Evolutionary conservation across 2,888 invertebrate species (phyloP).

Genomic region (Hypsopygia costalis): DNA sequence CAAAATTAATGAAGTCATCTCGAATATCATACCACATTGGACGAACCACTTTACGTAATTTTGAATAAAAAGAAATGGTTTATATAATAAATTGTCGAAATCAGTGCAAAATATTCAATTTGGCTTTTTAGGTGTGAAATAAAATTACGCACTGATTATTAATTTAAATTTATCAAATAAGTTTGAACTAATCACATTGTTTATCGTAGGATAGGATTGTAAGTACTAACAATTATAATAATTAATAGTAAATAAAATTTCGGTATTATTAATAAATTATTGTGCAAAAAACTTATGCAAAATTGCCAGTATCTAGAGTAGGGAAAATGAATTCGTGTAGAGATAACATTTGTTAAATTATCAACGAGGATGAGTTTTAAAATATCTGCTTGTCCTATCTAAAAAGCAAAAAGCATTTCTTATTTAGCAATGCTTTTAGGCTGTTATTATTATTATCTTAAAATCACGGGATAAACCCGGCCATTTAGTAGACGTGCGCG

Average conservation of each 20-base stretch:
- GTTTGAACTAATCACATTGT: slow-evolving; percentile 32
- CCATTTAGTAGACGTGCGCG: too few relatives aligned
- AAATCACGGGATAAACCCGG: too few relatives aligned
- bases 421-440: too few relatives aligned
- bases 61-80: not conserved
- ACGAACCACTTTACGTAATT: too few relatives aligned
- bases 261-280: slow-evolving; percentile 22
- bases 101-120: slow-evolving; percentile 36
- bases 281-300: slow-evolving; percentile 3
- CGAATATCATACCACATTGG: too few relatives aligned
- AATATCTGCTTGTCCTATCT: too few relatives aligned
- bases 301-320: not conserved
- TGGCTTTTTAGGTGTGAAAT: slow-evolving; percentile 47
- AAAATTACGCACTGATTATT: slow-evolving; percentile 31
- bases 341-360: too few relatives aligned
- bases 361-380: too few relatives aligned
- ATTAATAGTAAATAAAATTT: slow-evolving; percentile 4
- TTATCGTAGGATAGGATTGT: slow-evolving; percentile 37
- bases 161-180: slow-evolving; percentile 42
- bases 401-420: too few relatives aligned
- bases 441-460: too few relatives aligned
- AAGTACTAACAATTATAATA: slow-evolving; percentile 31
- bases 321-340: not conserved
- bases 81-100: slow-evolving; percentile 3
- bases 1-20: too few relatives aligned